Evolutionary conservation across 2,888 invertebrate genomes (phyloP).

Genomic region (Caenorhabditis auriculariae): DNA sequence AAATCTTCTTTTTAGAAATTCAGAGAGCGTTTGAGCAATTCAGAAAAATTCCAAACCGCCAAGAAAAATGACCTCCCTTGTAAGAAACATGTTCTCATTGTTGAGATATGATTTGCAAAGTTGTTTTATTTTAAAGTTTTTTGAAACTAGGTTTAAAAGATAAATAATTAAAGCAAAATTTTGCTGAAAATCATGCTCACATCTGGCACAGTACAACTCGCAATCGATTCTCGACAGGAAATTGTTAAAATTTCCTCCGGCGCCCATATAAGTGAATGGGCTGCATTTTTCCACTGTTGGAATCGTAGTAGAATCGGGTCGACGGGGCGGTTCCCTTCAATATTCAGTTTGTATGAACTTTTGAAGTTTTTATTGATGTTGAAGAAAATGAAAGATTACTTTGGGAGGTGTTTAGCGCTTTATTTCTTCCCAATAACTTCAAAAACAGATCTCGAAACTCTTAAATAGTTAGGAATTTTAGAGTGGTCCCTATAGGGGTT

Average conservation of each 20-base stretch:
- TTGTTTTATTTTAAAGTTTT: background rate
- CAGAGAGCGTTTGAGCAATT: background rate
- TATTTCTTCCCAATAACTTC: no score
- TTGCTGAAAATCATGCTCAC: no score
- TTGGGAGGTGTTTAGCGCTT: no score
- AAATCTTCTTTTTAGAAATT: background rate
- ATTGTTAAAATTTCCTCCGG: slow-evolving; percentile 55
- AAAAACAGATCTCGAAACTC: no score
- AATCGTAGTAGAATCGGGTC: slow-evolving; percentile 48
- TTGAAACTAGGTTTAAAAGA: background rate
- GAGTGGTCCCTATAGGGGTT: no score
- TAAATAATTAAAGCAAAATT: background rate
- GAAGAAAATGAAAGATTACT: background rate
- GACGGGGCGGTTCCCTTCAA: slow-evolving; percentile 41
- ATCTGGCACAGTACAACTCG: slow-evolving; percentile 44
- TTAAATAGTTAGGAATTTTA: no score
- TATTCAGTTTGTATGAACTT: no score
- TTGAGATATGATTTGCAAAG: no score
- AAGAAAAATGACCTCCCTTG: no score
- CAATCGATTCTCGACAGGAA: slow-evolving; percentile 51
- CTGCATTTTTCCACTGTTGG: slow-evolving; percentile 40
- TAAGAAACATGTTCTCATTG: background rate
- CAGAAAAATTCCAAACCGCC: no score
- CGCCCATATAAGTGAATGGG: slow-evolving; percentile 49
- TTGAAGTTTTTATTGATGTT: background rate